Percentiles rank a stretch among this genome's conserved stretches.
phyloP scores from a whole-genome alignment of 2,797 vertebrate genomes.

The Euthynnus affinis region DNA sequence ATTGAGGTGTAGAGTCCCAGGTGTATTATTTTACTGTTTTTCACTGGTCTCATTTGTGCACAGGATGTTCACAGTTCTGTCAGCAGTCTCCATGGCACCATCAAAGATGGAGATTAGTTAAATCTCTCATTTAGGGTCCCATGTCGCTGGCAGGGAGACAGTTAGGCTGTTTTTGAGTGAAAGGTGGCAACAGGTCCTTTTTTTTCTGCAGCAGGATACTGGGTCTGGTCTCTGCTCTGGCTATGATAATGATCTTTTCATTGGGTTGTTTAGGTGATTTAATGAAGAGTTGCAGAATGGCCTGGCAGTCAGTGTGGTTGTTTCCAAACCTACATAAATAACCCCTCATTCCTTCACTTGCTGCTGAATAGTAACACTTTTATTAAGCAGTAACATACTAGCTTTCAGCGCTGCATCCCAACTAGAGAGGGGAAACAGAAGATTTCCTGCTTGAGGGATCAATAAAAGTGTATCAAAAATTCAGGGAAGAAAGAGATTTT shows the following conservation, averaged over 20 bases:
- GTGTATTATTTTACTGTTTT: slow-evolving; percentile 55
- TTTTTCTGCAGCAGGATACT: slow-evolving; percentile 1
- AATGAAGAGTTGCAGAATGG: slow-evolving; percentile 3
- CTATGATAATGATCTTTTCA: slow-evolving; percentile 20
- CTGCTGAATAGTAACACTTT: slow-evolving; percentile 1
- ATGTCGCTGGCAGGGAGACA: slow-evolving; percentile 14
- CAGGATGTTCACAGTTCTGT: slow-evolving; percentile 30
- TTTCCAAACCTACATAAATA: slow-evolving; percentile 24
- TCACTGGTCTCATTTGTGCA: slow-evolving; percentile 25
- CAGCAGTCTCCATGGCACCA: slow-evolving; percentile 48
- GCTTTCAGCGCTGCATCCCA: slow-evolving; percentile 1
- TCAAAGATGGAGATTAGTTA: slow-evolving; percentile 42
- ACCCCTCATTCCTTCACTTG: background rate
- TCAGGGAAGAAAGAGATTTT: slow-evolving; percentile 22
- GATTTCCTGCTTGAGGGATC: slow-evolving; percentile 34
- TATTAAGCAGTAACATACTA: slow-evolving; percentile 3
- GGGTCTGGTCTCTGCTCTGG: background rate
- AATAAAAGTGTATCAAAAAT: slow-evolving; percentile 38
- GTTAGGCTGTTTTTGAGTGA: slow-evolving; percentile 27
- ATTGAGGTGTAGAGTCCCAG: slow-evolving; percentile 61
- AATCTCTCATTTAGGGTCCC: slow-evolving; percentile 44
- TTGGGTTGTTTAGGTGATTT: slow-evolving; percentile 6
- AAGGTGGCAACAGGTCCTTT: slow-evolving; percentile 29
- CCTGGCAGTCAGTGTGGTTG: background rate
- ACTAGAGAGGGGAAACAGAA: background rate